Conservation (phyloP, 2,113 vertebrate species). For the Python bivittatus region DNA sequence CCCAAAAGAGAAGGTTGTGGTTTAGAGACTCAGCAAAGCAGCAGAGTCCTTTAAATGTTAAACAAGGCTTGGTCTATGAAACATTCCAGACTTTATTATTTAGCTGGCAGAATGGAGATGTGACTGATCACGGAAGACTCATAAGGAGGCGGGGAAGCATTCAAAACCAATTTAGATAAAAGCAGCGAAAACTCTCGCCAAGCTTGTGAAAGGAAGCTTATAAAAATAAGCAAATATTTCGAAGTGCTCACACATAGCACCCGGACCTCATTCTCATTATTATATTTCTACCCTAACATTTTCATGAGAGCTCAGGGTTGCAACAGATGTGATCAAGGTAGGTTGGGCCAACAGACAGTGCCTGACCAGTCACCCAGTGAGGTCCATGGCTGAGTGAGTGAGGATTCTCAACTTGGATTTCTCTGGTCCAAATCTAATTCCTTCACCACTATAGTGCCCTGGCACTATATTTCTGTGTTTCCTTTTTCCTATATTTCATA, state of each 20-base stretch:
- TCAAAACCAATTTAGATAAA: not conserved
- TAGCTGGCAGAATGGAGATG: not conserved
- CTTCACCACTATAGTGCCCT: not conserved
- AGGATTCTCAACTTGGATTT: not conserved
- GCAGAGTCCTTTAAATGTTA: constrained; percentile 44
- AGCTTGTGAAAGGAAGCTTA: not conserved
- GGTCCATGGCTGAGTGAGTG: not conserved
- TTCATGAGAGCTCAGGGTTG: not conserved
- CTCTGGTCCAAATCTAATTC: not conserved
- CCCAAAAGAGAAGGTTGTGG: constrained; percentile 22
- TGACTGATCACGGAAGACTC: not conserved
- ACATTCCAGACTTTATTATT: constrained; percentile 1
- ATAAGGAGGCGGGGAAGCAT: not conserved
- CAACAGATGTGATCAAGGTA: not conserved
- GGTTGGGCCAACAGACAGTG: not conserved
- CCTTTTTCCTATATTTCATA: not conserved
- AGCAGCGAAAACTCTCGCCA: not conserved
- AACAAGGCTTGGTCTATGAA: constrained; percentile 18
- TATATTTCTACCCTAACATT: not conserved
- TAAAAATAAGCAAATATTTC: not conserved
- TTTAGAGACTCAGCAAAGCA: constrained; percentile 36
- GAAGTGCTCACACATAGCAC: not conserved
- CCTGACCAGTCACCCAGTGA: not conserved
- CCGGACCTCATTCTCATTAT: not conserved
- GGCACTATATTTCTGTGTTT: not conserved